A percentile compares a stretch with the other conserved stretches of the same genome.
Conservation (phyloP, 1,140 invertebrate genomes). For the Heliconius melpomene region DNA sequence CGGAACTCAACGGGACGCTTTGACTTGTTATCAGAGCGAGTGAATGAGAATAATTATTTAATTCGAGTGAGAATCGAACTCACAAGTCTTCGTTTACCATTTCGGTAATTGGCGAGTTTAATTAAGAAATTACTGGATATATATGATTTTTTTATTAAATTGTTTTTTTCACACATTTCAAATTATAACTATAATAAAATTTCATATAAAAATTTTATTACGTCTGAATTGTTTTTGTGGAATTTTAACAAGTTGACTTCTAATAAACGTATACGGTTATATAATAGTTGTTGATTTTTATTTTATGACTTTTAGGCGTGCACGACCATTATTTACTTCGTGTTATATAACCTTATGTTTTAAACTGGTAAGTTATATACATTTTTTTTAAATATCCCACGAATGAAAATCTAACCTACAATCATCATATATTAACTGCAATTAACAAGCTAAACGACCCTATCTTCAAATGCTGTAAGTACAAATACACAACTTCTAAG, state of each 20-base stretch:
- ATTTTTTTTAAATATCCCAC: no score
- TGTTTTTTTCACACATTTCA: background rate
- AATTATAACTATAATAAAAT: background rate
- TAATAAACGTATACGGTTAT: background rate
- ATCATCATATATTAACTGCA: background rate
- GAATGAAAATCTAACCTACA: background rate
- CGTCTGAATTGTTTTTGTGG: background rate
- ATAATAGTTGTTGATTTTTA: background rate
- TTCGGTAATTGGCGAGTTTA: no score
- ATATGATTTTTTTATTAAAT: no score
- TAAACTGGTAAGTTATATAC: no score
- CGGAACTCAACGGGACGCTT: no score
- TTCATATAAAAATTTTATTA: background rate
- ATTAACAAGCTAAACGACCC: background rate
- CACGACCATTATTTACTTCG: background rate
- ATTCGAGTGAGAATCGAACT: no score
- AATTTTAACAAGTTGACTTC: background rate
- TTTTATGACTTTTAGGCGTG: constrained; percentile 1
- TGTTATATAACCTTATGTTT: no score
- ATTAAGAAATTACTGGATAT: no score
- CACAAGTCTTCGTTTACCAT: no score
- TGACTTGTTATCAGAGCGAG: no score
- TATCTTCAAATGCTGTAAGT: background rate
- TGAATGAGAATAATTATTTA: no score
- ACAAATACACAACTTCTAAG: background rate